These are phyloP conservation scores for Macrocentrus cingulum DNA, from an alignment of 1,140 invertebrate genomes.

Conservation along the genomic window DNA sequence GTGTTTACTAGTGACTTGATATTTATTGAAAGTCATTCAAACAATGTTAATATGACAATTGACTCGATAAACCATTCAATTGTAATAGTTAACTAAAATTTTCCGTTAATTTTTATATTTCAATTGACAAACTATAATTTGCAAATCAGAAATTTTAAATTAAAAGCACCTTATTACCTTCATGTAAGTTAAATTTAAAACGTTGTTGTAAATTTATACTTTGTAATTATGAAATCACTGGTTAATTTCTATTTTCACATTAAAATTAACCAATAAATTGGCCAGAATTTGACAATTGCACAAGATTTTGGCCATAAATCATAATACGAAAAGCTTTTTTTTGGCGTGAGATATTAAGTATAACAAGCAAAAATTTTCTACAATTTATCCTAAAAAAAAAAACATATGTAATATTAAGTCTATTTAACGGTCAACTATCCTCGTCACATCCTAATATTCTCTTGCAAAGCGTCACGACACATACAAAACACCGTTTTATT, in stretches of 20 bases:
- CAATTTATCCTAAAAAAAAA: not conserved
- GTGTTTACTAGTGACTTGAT: no score
- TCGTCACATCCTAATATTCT: conserved; percentile 1
- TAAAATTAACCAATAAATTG: no score
- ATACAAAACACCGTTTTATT: not conserved
- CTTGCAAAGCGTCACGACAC: not conserved
- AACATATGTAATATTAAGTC: not conserved
- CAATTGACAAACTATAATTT: not conserved
- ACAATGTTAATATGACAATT: not conserved
- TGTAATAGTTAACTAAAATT: not conserved
- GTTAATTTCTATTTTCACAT: no score
- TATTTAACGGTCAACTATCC: not conserved
- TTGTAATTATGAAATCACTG: no score
- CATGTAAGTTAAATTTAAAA: no score
- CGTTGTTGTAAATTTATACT: no score
- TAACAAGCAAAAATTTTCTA: not conserved
- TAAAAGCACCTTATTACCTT: no score
- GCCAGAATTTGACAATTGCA: no score
- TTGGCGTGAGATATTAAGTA: no score
- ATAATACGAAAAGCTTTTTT: no score
- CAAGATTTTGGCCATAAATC: no score
- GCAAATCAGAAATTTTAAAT: no score
- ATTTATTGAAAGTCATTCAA: not conserved
- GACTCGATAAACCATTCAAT: conserved; percentile 2
- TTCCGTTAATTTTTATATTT: not conserved